Conservation (phyloP, 2,113 vertebrate species). For the Boleophthalmus pectinirostris region DNA sequence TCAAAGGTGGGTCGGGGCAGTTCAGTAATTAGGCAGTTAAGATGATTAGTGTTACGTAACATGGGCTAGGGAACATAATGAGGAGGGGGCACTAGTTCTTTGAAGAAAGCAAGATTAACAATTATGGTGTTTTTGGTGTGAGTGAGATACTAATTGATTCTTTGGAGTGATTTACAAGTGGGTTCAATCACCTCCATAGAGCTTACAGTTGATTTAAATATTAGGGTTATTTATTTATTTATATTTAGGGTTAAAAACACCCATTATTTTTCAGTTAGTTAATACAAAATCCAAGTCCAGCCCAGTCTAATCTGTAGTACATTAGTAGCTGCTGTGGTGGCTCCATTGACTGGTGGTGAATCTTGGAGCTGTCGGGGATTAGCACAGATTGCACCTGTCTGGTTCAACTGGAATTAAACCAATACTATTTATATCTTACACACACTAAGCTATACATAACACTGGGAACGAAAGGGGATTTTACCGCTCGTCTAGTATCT, state of each 20-base stretch:
- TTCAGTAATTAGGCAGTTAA: slow-evolving; percentile 60
- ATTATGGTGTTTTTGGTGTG: neutral
- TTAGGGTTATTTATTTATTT: neutral
- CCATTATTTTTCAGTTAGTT: neutral
- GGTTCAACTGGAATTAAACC: slow-evolving; percentile 33
- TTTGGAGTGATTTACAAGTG: neutral
- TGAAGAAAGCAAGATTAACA: neutral
- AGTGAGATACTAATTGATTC: neutral
- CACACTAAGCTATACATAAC: neutral
- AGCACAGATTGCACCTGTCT: slow-evolving; percentile 47
- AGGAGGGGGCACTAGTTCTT: neutral
- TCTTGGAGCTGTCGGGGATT: slow-evolving; percentile 40
- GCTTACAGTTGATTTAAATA: neutral
- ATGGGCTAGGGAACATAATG: slow-evolving; percentile 5
- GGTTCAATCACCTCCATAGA: neutral
- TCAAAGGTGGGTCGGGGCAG: slow-evolving; percentile 39
- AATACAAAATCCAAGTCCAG: neutral
- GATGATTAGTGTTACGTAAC: slow-evolving; percentile 65
- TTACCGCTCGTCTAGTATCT: neutral
- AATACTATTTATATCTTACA: slow-evolving; percentile 44
- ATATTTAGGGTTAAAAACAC: neutral
- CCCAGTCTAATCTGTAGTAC: neutral
- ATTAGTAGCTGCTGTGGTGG: neutral
- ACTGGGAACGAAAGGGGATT: neutral
- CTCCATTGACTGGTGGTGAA: slow-evolving; percentile 42